Evolutionary conservation across 2,797 vertebrate genomes (phyloP).

Genomic region (Ctenopoma multispine): DNA sequence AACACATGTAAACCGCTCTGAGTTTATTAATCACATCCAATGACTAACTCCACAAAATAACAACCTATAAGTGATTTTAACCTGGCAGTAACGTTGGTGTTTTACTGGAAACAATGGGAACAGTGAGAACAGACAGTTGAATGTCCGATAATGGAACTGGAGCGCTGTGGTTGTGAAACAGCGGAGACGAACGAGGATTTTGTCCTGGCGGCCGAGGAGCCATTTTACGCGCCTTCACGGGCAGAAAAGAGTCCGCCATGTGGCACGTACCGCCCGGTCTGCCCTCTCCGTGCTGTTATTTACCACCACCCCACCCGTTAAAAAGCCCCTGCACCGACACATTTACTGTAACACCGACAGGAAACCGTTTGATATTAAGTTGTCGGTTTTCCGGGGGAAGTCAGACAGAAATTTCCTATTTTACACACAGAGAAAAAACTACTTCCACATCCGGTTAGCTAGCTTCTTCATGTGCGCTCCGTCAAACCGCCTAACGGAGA

Average conservation of each 20-base stretch:
- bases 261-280: conserved; percentile 49
- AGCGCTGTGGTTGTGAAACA: neutral
- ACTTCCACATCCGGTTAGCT: conserved; percentile 87
- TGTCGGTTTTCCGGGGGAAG: conserved; percentile 86
- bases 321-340: neutral
- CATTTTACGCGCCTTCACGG: conserved; percentile 77
- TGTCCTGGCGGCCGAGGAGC: conserved; percentile 67
- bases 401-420: conserved; percentile 84
- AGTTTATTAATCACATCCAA: too few species aligned
- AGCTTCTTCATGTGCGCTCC: conserved; percentile 52
- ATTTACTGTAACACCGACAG: conserved; percentile 68
- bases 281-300: neutral
- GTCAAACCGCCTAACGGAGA: conserved; percentile 21
- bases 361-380: conserved; percentile 83
- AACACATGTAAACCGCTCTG: too few species aligned
- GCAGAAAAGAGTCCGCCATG: conserved; percentile 74
- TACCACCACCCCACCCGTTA: neutral
- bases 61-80: neutral
- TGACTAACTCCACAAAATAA: fast-evolving
- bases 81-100: fast-evolving
- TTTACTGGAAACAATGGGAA: fast-evolving
- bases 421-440: conserved; percentile 83
- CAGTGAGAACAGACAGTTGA: neutral
- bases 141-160: conserved; percentile 65
- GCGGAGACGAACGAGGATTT: conserved; percentile 52